These are phyloP conservation scores for Hippoglossus hippoglossus DNA, from an alignment of 2,797 vertebrate genomes.

Conservation along the genomic window DNA sequence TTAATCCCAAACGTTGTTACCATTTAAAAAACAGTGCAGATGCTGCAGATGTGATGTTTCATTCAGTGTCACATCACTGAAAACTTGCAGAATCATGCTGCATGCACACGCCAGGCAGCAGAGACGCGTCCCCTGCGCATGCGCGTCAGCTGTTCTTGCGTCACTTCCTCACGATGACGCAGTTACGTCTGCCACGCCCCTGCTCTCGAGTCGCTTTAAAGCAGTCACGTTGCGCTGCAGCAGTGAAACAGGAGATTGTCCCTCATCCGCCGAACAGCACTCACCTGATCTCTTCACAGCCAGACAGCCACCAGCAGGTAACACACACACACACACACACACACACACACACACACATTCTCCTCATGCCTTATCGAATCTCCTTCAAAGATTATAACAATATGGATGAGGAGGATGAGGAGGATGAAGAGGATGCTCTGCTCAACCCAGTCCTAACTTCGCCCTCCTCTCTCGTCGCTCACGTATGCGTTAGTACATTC, in stretches of 20 bases:
- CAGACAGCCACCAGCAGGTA: slow-evolving; percentile 63
- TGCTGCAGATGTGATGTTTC: too few species aligned
- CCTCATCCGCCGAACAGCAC: slow-evolving; percentile 32
- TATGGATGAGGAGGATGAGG: not conserved
- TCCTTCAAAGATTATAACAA: not conserved
- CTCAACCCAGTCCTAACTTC: slow-evolving; percentile 21
- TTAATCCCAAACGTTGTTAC: too few species aligned
- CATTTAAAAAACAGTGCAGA: too few species aligned
- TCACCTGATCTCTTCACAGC: slow-evolving; percentile 12
- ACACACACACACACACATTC: not conserved
- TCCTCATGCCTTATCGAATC: not conserved
- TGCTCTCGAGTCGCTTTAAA: slow-evolving; percentile 54
- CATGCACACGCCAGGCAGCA: not conserved
- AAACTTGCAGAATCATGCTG: slow-evolving; percentile 72
- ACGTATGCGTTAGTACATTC: not conserved
- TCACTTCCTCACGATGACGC: slow-evolving; percentile 42
- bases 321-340: slow-evolving; percentile 28
- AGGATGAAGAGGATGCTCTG: slow-evolving; percentile 41
- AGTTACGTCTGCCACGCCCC: slow-evolving; percentile 56
- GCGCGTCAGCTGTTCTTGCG: slow-evolving; percentile 24
- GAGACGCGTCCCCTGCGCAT: slow-evolving; percentile 30
- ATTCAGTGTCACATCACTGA: too few species aligned
- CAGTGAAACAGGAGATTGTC: slow-evolving; percentile 65
- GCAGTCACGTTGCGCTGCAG: slow-evolving; percentile 87
- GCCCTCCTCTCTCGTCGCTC: slow-evolving; percentile 18